phyloP scores from a whole-genome alignment of 2,797 vertebrate species.

The Silurus lanzhouensis region DNA sequence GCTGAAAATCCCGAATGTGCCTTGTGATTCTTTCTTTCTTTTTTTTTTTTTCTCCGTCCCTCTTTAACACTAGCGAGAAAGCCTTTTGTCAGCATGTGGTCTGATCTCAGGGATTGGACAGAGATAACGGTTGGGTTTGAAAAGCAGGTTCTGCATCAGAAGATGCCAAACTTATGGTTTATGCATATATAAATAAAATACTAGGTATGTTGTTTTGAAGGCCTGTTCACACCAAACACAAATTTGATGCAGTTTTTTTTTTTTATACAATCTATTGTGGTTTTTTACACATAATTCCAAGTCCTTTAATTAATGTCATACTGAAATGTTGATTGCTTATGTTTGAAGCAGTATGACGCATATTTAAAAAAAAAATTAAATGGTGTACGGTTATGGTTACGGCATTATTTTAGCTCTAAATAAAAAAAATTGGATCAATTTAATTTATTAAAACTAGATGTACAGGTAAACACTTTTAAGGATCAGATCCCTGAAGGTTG shows the following conservation, averaged over 20 bases:
- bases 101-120: conserved; percentile 75
- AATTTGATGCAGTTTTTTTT: background rate
- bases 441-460: background rate
- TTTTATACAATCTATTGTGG: background rate
- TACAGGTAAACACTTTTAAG: background rate
- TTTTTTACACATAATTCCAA: background rate
- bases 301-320: too few relatives aligned
- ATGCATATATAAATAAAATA: background rate
- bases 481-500: background rate
- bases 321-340: background rate
- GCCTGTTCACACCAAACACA: conserved; percentile 8
- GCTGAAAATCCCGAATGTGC: conserved; percentile 73
- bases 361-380: background rate
- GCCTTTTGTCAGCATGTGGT: conserved; percentile 69
- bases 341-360: background rate
- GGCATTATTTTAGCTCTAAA: background rate
- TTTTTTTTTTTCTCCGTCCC: conserved; percentile 46
- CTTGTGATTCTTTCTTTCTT: conserved; percentile 63
- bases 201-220: background rate
- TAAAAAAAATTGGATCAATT: too few relatives aligned
- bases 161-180: background rate
- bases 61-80: conserved; percentile 61
- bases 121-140: conserved; percentile 46
- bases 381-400: background rate
- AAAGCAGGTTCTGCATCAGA: conserved; percentile 14